Evolutionary conservation across 2,888 invertebrate genomes (phyloP).

Genomic region (Trichogramma evanescens): DNA sequence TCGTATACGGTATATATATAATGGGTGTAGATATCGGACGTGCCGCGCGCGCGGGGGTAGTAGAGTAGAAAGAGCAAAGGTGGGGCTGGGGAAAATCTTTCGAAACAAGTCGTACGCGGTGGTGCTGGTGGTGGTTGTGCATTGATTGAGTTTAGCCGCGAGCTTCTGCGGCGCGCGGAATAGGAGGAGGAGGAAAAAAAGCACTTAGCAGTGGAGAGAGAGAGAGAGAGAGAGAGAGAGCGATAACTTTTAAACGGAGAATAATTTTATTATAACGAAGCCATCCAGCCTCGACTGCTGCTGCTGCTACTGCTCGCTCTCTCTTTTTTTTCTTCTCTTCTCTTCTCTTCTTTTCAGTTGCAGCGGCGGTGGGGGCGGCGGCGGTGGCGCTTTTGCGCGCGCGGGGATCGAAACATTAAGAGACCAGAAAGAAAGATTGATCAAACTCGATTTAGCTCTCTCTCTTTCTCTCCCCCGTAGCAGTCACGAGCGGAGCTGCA

Average conservation of each 20-base stretch:
- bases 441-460: slow-evolving; percentile 14
- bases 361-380: too few species aligned
- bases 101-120: too few species aligned
- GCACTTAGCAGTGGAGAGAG: slow-evolving; percentile 3
- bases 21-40: too few species aligned
- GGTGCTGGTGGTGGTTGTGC: too few species aligned
- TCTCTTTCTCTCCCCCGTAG: background rate
- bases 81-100: too few species aligned
- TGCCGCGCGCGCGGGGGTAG: too few species aligned
- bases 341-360: too few species aligned
- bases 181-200: slow-evolving; percentile 8
- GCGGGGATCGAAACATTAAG: slow-evolving; percentile 15
- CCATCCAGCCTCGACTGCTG: background rate
- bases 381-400: background rate
- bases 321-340: too few species aligned
- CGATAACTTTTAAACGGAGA: slow-evolving; percentile 19
- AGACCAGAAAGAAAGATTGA: slow-evolving; percentile 10
- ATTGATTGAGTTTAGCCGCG: too few species aligned
- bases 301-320: background rate
- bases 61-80: too few species aligned
- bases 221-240: background rate
- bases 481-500: background rate
- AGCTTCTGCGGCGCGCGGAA: background rate
- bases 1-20: too few species aligned
- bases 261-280: slow-evolving; percentile 16